phyloP scores from a whole-genome alignment of 2,888 invertebrate species.

The Sesia bembeciformis region DNA sequence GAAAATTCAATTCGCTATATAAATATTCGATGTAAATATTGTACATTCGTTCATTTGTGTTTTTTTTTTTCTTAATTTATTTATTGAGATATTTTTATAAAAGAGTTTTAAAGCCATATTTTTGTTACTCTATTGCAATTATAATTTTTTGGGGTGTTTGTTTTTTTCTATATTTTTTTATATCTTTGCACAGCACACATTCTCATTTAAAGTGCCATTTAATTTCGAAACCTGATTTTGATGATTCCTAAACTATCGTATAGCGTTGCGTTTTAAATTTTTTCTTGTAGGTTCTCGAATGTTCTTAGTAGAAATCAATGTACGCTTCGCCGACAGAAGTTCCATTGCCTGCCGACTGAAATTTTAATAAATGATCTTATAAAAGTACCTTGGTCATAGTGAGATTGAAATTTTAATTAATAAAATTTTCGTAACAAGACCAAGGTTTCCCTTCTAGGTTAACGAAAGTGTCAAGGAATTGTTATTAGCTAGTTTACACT shows the following conservation, averaged over 20 bases:
- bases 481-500: neutral
- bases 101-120: conserved; percentile 56
- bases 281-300: conserved; percentile 60
- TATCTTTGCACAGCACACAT: conserved; percentile 23
- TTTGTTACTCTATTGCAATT: conserved; percentile 51
- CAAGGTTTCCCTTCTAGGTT: neutral
- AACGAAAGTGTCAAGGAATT: neutral
- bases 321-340: conserved; percentile 50
- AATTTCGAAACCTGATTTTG: conserved; percentile 35
- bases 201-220: conserved; percentile 52
- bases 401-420: neutral
- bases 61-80: conserved; percentile 52
- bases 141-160: conserved; percentile 24
- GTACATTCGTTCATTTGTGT: conserved; percentile 56
- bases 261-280: neutral
- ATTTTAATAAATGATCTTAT: neutral
- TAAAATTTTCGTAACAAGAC: neutral
- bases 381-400: neutral
- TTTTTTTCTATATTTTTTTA: conserved; percentile 24
- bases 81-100: conserved; percentile 60
- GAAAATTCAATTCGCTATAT: conserved; percentile 47
- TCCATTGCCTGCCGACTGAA: conserved; percentile 22
- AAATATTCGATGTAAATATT: conserved; percentile 71
- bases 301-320: conserved; percentile 68
- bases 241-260: conserved; percentile 38